Percentiles rank a stretch among this genome's conserved stretches.
These are phyloP conservation scores for Dusona sp. DNA, from an alignment of 2,888 invertebrate genomes.

Conservation along the genomic window DNA sequence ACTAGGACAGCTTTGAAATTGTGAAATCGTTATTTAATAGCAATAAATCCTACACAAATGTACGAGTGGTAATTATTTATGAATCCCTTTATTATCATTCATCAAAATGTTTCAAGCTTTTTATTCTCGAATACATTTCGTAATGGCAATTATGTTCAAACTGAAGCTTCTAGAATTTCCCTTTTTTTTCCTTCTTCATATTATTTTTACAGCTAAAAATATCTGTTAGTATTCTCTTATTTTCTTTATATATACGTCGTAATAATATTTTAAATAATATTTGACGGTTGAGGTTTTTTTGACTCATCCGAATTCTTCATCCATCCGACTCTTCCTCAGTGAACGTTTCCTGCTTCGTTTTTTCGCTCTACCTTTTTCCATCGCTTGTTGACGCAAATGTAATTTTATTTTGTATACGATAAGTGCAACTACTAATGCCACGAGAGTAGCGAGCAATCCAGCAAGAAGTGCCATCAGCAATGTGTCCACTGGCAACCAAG, in stretches of 20 bases:
- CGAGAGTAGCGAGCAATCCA: constrained; percentile 72
- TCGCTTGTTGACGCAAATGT: constrained; percentile 45
- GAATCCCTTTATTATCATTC: background rate
- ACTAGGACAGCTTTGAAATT: background rate
- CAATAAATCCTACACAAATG: background rate
- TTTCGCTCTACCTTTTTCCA: constrained; percentile 40
- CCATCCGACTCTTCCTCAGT: constrained; percentile 28
- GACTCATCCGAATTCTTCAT: constrained; percentile 42
- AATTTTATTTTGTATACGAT: constrained; percentile 67
- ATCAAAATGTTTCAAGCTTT: background rate
- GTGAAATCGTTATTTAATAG: background rate
- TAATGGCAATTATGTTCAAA: background rate
- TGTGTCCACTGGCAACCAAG: constrained; percentile 76
- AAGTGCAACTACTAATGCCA: constrained; percentile 69
- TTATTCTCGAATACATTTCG: background rate
- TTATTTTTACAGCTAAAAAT: background rate
- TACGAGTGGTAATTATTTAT: background rate
- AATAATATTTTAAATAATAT: constrained; percentile 5
- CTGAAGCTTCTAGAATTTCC: background rate
- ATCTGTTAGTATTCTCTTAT: background rate
- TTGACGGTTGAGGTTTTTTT: background rate
- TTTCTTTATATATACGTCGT: background rate
- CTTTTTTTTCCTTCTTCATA: background rate
- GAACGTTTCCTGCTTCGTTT: constrained; percentile 22
- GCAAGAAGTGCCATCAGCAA: constrained; percentile 74